A percentile compares a stretch with the other conserved stretches of the same genome.
Conservation (phyloP, 2,888 invertebrate genomes). For the Venusia cambrica region DNA sequence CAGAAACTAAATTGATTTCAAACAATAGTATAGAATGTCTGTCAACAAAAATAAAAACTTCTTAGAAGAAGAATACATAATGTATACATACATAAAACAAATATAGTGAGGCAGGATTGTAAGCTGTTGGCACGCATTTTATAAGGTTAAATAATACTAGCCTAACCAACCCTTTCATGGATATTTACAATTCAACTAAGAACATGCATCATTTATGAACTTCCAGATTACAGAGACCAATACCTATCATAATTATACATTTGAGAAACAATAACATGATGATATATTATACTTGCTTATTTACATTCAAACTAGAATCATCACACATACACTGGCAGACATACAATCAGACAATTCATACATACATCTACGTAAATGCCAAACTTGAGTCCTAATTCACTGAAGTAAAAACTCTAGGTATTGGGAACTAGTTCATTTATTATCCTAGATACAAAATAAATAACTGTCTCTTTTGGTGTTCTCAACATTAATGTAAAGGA, state of each 20-base stretch:
- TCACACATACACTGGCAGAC: slow-evolving; percentile 27
- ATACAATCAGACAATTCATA: no score
- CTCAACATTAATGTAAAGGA: slow-evolving; percentile 11
- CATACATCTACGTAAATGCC: slow-evolving; percentile 49
- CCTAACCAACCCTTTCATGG: neutral
- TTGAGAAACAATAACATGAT: slow-evolving; percentile 38
- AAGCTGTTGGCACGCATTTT: slow-evolving; percentile 15
- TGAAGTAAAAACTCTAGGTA: slow-evolving; percentile 24
- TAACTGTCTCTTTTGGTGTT: slow-evolving; percentile 25
- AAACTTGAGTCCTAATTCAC: slow-evolving; percentile 38
- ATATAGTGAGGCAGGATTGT: no score
- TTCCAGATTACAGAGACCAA: slow-evolving; percentile 23
- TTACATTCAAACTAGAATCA: slow-evolving; percentile 32
- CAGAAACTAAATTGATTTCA: no score
- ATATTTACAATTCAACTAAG: slow-evolving; percentile 27
- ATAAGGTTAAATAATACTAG: neutral
- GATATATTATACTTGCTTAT: slow-evolving; percentile 29
- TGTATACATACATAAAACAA: no score
- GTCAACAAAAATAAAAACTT: no score
- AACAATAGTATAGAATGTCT: slow-evolving; percentile 1
- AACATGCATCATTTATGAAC: slow-evolving; percentile 16
- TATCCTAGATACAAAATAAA: slow-evolving; percentile 19
- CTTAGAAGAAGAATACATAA: no score
- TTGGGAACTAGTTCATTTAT: slow-evolving; percentile 19
- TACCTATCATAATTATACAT: slow-evolving; percentile 34